A percentile compares a stretch with the other conserved stretches of the same genome.
Evolutionary conservation across 2,113 vertebrate species (phyloP).

Genomic region (Lasiurus cinereus): DNA sequence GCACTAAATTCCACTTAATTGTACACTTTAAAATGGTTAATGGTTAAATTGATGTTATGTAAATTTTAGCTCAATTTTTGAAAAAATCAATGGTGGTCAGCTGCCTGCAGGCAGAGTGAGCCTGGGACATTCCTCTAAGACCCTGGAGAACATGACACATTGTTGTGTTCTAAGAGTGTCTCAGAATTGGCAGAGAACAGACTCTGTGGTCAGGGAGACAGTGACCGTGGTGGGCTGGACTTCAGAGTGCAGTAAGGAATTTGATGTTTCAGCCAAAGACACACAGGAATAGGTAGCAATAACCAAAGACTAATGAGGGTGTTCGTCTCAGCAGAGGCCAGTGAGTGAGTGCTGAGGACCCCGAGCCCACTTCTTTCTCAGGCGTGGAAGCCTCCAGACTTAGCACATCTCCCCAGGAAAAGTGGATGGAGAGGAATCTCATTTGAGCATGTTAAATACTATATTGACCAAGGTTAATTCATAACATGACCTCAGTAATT

Average conservation of each 20-base stretch:
- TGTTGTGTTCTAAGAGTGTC: not conserved
- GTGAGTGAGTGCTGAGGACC: no score
- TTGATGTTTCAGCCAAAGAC: not conserved
- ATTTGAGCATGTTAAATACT: not conserved
- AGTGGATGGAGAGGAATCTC: not conserved
- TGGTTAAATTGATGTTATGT: not conserved
- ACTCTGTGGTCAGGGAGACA: not conserved
- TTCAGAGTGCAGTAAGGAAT: not conserved
- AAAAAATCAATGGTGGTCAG: not conserved
- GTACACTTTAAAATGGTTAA: not conserved
- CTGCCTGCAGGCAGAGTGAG: not conserved
- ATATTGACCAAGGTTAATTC: not conserved
- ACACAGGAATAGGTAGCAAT: not conserved
- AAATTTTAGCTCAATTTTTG: not conserved
- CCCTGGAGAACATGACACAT: not conserved
- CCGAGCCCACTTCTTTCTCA: not conserved
- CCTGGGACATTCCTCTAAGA: not conserved
- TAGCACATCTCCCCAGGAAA: not conserved
- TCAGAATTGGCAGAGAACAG: not conserved
- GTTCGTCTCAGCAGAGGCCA: not conserved
- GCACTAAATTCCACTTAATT: not conserved
- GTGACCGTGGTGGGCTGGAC: not conserved
- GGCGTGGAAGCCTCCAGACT: rapidly evolving
- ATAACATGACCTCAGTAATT: not conserved
- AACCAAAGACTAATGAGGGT: not conserved